phyloP scores from a whole-genome alignment of 2,113 vertebrate genomes.

The Rhabdomys dilectus region DNA sequence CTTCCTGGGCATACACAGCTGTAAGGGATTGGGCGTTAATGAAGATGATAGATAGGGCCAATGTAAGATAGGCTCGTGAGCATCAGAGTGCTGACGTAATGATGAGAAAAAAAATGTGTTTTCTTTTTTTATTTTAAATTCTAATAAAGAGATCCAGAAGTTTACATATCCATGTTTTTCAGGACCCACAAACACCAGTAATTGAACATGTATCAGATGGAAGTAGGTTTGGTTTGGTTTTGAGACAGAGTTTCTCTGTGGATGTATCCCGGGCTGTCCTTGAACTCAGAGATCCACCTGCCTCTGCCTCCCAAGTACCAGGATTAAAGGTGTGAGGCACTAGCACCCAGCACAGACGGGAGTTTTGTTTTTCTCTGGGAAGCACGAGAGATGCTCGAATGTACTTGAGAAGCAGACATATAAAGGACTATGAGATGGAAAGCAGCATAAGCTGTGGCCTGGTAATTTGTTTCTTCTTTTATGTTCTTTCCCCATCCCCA shows the following conservation, averaged over 20 bases:
- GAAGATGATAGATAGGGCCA: accelerated
- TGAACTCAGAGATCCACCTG: not conserved
- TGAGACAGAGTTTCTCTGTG: not conserved
- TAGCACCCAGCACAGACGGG: not conserved
- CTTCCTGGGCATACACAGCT: accelerated
- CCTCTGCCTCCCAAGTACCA: not conserved
- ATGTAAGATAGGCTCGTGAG: accelerated
- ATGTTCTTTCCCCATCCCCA: not conserved
- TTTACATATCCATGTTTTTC: not conserved
- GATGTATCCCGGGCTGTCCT: not conserved
- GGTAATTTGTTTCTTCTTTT: not conserved
- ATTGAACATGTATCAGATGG: not conserved
- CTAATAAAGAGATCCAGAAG: not conserved
- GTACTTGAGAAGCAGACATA: not conserved
- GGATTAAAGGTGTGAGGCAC: not conserved
- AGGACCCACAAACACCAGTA: not conserved
- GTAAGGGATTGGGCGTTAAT: accelerated
- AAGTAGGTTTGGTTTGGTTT: not conserved
- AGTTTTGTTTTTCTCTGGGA: not conserved
- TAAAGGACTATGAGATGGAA: not conserved
- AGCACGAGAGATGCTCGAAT: not conserved
- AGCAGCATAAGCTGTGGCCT: too few species aligned
- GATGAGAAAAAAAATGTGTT: accelerated
- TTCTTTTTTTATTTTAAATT: not conserved
- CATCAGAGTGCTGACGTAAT: accelerated